Base-by-base conservation (phyloP, 2,797 vertebrate species). In the Triplophysa yarkandensis region DNA sequence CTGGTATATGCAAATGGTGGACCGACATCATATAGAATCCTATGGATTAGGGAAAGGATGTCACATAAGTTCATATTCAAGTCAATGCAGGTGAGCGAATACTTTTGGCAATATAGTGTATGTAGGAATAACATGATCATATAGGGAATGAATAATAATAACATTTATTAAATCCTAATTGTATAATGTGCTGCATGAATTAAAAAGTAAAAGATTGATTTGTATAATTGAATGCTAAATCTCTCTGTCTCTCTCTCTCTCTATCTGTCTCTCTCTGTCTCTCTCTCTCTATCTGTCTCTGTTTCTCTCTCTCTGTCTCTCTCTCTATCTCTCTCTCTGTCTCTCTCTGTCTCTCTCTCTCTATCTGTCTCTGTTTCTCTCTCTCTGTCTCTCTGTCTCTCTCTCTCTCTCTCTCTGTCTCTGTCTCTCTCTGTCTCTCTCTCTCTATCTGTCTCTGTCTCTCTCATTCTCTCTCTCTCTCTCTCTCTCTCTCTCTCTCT, bases 401-500 rank as follows among this genome's bases (percentile, higher is more conserved):
- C 68, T 69, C 62, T 67, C 76, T 58, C 58, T 63, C 19, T 41
- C 54, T 54, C 76, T 19, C 27, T 14, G 19, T 6, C 16, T 46
- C n/a, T n/a, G n/a, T 63, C 55, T 72, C 61, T 71, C 52, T 62
- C 64, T 17, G 32, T 63, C 55, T 48, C 36, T 71, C 67, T 58
- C 27, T 50, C 66, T 52, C 30, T 71, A n/a, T n/a, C n/a, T n/a
- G n/a, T n/a, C n/a, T n/a, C n/a, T n/a, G n/a, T n/a, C n/a, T n/a
- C n/a, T n/a, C n/a, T n/a, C n/a, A n/a, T n/a, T n/a, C 73, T 63
- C 44, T 58, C 64, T 69, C 55, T 69, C 69, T 74, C 28, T 58
- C 77, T 70, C 5, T 52, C 66, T 68, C 30, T 67, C 68, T 69
- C 62, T 67, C 76, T 58, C 58, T 63, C 19, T 41, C 54, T 63